Conservation (phyloP, 2,888 invertebrate genomes). For the Xanthorhoe designata region DNA sequence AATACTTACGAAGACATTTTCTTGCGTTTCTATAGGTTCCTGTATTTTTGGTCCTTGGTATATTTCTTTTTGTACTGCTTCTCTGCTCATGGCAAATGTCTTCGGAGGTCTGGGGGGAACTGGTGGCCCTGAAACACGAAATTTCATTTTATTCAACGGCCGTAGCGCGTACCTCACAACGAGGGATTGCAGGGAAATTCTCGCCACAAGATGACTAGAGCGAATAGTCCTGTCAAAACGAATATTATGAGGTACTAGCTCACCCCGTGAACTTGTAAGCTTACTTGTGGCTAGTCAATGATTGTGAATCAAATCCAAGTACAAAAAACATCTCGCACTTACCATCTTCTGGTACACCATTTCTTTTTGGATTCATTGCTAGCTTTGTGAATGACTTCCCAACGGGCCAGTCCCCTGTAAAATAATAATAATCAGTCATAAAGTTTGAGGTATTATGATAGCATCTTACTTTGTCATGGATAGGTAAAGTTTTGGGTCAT, state of each 20-base stretch:
- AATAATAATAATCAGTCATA: neutral
- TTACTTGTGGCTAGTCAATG: no score
- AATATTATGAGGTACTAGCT: no score
- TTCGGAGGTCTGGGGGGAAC: slow-evolving; percentile 92
- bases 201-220: no score
- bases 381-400: slow-evolving; percentile 71
- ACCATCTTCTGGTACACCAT: slow-evolving; percentile 62
- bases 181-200: no score
- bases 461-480: no score
- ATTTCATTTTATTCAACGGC: neutral
- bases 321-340: slow-evolving; percentile 14
- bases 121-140: slow-evolving; percentile 71
- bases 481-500: no score
- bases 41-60: slow-evolving; percentile 62
- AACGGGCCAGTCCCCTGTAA: slow-evolving; percentile 67
- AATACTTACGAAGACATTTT: slow-evolving; percentile 56
- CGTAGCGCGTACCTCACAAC: no score
- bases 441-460: neutral
- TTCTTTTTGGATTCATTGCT: slow-evolving; percentile 52
- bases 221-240: no score
- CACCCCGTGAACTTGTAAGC: no score
- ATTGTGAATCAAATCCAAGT: no score
- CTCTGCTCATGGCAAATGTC: slow-evolving; percentile 83
- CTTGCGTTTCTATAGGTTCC: slow-evolving; percentile 59
- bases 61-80: slow-evolving; percentile 55